Base-by-base conservation (phyloP, 2,888 invertebrate species). In the Cyaniris semiargus region DNA sequence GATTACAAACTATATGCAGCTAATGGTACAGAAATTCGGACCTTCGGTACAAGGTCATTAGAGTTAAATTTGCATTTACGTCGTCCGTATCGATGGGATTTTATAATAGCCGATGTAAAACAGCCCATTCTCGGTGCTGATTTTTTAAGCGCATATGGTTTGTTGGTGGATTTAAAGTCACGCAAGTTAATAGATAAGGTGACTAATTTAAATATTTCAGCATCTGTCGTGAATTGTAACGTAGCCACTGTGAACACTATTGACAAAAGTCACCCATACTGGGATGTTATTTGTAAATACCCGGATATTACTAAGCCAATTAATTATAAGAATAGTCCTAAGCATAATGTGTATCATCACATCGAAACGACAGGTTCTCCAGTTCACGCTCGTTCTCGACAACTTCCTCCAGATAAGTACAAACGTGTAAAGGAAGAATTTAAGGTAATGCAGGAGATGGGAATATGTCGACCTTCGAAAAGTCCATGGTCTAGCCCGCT, bases 401-500 rank as follows among this genome's bases (percentile, higher is more conserved):
- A 38, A 34, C 38, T 72, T 18, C 38, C 72, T 2, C 72, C 72
- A 44, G 38, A 72, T 38, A 72, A 71, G 21, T 72, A 38, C 44
- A 34, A 38, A 5, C n/a, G n/a, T 5, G 72, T 44, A 15, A 34
- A 72, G 21, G 18, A 72, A 13, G 70, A 76, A 48, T 76, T 76
- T 48, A 44, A 76, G 21, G 5, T 53, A 1, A 81, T 83, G 81
- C 74, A 78, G 44, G 80, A 81, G 10, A 31, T 79, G 72, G 83
- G 82, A 4, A 81, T 83, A 10, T 83, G 83, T 70, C 76, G 78
- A 23, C 83, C 83, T 3, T 83, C 81, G 1, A 82, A 81, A 6
- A 81, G 81, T 34, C 78, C 80, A 8, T 83, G 83, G 83, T 79
- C 83, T 0, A 80, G 79, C 31, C 82, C 81, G 8, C 75, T 91